Evolutionary conservation across 2,888 invertebrate genomes (phyloP).

Genomic region (Cephus pulcher): DNA sequence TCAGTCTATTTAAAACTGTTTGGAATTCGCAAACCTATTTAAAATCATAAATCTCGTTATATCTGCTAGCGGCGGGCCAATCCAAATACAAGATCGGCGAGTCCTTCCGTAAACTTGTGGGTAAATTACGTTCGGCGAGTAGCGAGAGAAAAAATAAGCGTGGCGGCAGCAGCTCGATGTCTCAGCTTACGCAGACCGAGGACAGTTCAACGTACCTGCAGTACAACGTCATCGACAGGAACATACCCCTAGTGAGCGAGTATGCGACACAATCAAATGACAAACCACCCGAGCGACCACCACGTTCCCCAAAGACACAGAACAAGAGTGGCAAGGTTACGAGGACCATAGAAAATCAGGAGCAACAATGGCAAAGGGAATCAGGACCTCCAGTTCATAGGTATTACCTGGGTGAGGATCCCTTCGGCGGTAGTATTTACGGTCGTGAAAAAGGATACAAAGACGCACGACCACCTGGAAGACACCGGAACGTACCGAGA

Average conservation of each 20-base stretch:
- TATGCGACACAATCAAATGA: constrained; percentile 63
- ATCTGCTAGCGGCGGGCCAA: constrained; percentile 32
- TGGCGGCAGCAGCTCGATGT: constrained; percentile 44
- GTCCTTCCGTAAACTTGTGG: constrained; percentile 84
- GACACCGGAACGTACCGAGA: constrained; percentile 36
- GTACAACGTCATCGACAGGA: constrained; percentile 70
- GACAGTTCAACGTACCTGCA: constrained; percentile 69
- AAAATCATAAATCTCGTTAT: background rate
- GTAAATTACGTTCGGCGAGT: constrained; percentile 83
- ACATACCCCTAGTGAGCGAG: constrained; percentile 62
- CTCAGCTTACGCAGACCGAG: constrained; percentile 59
- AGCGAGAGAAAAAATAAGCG: constrained; percentile 75
- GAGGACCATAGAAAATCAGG: constrained; percentile 35
- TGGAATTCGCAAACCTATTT: background rate
- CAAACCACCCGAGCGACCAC: constrained; percentile 49
- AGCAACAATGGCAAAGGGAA: constrained; percentile 43
- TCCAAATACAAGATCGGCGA: constrained; percentile 75
- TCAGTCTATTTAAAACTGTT: background rate
- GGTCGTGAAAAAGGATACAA: constrained; percentile 88
- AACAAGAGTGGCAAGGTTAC: constrained; percentile 42
- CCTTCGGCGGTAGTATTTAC: constrained; percentile 85
- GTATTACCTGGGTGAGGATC: constrained; percentile 89
- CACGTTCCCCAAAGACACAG: constrained; percentile 43
- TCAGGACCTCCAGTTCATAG: constrained; percentile 75
- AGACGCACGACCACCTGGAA: constrained; percentile 67